Evolutionary conservation across 2,113 vertebrate genomes (phyloP), one percentile per base, ranked within the genome.

Genomic region (Amblyopsis rosae): DNA sequence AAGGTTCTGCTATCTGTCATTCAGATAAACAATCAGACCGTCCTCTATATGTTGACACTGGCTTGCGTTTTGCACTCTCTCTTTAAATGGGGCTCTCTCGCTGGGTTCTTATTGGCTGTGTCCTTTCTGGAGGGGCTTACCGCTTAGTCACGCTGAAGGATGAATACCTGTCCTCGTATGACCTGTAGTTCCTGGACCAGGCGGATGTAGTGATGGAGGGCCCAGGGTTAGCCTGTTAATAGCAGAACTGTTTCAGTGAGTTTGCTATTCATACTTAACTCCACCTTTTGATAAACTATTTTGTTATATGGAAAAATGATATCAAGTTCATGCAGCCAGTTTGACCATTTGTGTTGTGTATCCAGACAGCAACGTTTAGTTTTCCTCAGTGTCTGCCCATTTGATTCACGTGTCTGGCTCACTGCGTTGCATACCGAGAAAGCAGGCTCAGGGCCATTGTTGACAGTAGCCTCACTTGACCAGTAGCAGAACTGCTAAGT

Each of bases 141-240:
- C 46, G 32, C 65, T 62, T 13, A 6, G 15, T 59, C 72, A 81
- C 0, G 3, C 66, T 79, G 67, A 69, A 13, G 48, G 77, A 64
- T 75, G 63, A 59, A 59, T 2, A 56, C 70, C 55, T 61, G 81
- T 80, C 81, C 86, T 70, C 0, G 35, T 85, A 74, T 87, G 88
- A 89, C 77, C 86, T 17, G 12, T 1, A 6, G 32, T 74, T 85
- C 66, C 72, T 74, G 67, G 72, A 70, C 16, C 61, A 11, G 61
- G 50, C 65, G 59, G 72, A 57, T 80, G 63, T 76, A n/a, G 10
- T 64, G 3, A 64, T 69, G 26, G 26, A 26, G 26, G 2, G 26
- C 77, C 70, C 71, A 50, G 53, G 45, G 67, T 33, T 76, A 48
- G 26, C 62, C 55, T 53, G 66, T 58, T 62, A 69, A 69, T 64